Conservation (phyloP, 1,140 invertebrate species). For the Papilio glaucus region DNA sequence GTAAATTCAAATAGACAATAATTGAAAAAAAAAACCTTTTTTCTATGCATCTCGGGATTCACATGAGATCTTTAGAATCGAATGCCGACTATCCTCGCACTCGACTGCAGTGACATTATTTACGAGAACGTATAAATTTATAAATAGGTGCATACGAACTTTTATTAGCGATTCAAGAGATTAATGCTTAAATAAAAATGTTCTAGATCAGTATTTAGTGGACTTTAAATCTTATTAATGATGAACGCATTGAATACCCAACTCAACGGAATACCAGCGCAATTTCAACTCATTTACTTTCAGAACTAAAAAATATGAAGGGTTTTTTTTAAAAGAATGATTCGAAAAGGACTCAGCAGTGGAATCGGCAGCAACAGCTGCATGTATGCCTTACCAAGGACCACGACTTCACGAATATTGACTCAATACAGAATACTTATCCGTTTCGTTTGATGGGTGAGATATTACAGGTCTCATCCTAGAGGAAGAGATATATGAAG, state of each 20-base stretch:
- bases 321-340: too few relatives aligned
- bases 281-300: not conserved
- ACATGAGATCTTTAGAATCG: not conserved
- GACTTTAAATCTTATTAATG: conserved; percentile 23
- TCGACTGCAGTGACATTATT: conserved; percentile 16
- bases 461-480: not conserved
- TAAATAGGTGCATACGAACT: conserved; percentile 15
- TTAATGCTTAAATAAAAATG: conserved; percentile 20
- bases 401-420: not conserved
- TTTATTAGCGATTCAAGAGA: conserved; percentile 21
- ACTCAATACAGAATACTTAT: not conserved
- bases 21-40: too few relatives aligned
- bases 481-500: too few relatives aligned
- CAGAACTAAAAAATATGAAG: not conserved
- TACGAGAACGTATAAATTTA: conserved; percentile 16
- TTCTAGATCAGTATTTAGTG: conserved; percentile 11
- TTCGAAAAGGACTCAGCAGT: too few relatives aligned
- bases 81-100: not conserved
- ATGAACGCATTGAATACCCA: conserved; percentile 5
- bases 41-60: not conserved
- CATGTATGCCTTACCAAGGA: too few relatives aligned
- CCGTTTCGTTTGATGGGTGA: not conserved
- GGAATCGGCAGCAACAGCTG: not conserved
- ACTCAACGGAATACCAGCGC: not conserved
- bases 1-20: not conserved